Percentiles rank a stretch among this genome's conserved stretches.
Conservation (phyloP, 2,113 vertebrate genomes). For the Oplegnathus fasciatus region DNA sequence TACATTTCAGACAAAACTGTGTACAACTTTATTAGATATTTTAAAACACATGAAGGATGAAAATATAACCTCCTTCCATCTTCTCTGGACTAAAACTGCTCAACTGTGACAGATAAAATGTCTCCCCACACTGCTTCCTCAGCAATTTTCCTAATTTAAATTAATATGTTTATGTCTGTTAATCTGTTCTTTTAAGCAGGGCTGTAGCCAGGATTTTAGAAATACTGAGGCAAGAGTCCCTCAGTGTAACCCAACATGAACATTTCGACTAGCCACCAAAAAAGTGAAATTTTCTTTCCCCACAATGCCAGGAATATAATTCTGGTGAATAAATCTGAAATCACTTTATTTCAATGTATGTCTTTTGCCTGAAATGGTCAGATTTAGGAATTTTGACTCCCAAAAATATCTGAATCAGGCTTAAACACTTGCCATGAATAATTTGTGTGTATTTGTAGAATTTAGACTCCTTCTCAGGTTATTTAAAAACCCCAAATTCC, state of each 20-base stretch:
- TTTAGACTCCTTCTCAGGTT: neutral
- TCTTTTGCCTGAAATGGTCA: neutral
- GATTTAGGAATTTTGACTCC: neutral
- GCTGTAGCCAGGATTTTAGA: neutral
- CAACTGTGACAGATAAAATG: no score
- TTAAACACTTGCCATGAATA: neutral
- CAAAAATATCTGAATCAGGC: neutral
- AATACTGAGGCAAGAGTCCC: no score
- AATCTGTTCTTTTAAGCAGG: neutral
- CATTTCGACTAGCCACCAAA: no score
- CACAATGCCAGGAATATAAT: neutral
- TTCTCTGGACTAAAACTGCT: no score
- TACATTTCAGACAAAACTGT: no score
- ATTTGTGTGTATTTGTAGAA: neutral
- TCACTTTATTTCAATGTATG: neutral
- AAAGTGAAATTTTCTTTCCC: neutral
- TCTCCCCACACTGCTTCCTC: neutral
- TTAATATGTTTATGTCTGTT: neutral
- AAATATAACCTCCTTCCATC: no score
- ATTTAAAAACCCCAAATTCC: neutral
- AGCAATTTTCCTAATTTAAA: neutral
- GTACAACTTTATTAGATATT: no score
- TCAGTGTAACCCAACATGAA: no score
- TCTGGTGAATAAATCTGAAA: neutral
- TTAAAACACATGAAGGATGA: no score